Percentiles rank a stretch among this genome's conserved stretches.
Evolutionary conservation across 2,113 vertebrate genomes (phyloP).

Genomic region (Philantomba maxwellii): DNA sequence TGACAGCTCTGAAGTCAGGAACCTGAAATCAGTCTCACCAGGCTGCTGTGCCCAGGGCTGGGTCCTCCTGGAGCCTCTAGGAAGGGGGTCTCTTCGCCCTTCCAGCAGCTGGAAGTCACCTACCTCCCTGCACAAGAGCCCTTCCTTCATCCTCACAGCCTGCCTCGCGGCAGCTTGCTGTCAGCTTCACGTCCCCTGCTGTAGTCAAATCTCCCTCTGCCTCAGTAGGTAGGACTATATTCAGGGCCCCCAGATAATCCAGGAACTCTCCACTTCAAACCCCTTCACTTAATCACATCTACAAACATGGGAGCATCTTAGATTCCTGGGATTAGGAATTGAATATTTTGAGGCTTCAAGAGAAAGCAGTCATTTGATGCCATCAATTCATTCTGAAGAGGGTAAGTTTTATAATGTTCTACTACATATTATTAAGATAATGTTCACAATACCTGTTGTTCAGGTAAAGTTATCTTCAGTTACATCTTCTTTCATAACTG

Average conservation of each 20-base stretch:
- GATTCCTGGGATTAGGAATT: not conserved
- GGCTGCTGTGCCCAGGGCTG: not conserved
- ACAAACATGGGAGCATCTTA: not conserved
- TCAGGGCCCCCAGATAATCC: not conserved
- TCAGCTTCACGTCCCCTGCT: not conserved
- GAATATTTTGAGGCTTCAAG: not conserved
- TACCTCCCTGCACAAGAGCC: not conserved
- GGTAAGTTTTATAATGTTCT: not conserved
- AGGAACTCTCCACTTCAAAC: not conserved
- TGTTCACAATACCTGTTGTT: not conserved
- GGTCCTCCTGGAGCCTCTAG: not conserved
- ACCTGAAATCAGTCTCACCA: not conserved
- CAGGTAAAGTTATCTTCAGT: not conserved
- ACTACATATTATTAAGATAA: not conserved
- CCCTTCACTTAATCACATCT: not conserved
- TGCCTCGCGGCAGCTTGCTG: not conserved
- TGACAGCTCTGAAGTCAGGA: not conserved
- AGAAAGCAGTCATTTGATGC: not conserved
- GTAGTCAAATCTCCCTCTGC: not conserved
- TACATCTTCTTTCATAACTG: not conserved
- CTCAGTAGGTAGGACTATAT: no score
- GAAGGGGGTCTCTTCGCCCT: accelerated
- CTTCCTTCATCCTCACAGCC: not conserved
- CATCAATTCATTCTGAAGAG: not conserved
- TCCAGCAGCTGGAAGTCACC: not conserved